These are phyloP conservation scores for Lepilemur septentrionalis DNA, from an alignment of 2,797 vertebrate species.

Conservation along the genomic window DNA sequence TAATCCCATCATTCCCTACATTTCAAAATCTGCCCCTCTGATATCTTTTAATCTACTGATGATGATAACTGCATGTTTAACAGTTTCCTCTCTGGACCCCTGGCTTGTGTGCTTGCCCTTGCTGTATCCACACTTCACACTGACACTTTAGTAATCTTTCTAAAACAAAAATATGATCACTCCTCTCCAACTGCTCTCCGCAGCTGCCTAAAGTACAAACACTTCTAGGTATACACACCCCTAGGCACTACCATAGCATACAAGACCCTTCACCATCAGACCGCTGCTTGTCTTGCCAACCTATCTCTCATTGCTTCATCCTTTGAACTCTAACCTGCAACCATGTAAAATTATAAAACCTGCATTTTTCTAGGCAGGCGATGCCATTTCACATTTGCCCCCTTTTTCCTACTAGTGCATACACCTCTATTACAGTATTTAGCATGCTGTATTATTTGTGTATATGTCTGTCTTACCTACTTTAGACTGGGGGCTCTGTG, in stretches of 20 bases:
- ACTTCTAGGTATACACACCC: background rate
- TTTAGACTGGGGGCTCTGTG: background rate
- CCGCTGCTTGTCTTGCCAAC: background rate
- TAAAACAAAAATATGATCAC: conserved; percentile 7
- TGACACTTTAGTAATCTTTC: background rate
- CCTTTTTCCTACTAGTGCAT: background rate
- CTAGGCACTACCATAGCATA: background rate
- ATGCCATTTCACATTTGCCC: background rate
- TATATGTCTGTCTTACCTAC: background rate
- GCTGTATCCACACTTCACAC: background rate
- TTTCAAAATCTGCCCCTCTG: background rate
- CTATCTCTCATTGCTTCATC: background rate
- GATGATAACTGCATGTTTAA: background rate
- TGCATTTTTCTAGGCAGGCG: background rate
- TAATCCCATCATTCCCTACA: background rate
- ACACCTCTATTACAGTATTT: background rate
- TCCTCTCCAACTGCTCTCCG: background rate
- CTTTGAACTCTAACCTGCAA: background rate
- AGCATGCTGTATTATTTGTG: background rate
- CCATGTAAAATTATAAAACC: background rate
- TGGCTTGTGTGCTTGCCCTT: background rate
- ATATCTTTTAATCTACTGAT: background rate
- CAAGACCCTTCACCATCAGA: background rate
- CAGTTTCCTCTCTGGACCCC: background rate
- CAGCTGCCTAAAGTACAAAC: background rate